Conservation (phyloP, 2,113 vertebrate species). For the Eonycteris spelaea region DNA sequence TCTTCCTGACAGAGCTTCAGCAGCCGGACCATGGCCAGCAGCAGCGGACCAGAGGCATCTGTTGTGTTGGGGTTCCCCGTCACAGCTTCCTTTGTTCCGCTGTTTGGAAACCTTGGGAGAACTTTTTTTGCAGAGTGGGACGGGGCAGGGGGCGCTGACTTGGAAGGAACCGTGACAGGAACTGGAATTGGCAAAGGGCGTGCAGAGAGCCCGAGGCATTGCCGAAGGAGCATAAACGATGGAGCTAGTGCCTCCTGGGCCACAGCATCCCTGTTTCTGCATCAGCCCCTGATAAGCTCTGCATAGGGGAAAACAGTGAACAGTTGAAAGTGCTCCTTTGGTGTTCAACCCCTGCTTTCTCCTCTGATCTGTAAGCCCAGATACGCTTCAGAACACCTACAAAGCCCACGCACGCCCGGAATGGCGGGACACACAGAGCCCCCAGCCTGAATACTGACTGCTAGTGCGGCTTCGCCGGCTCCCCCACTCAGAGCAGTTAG, state of each 20-base stretch:
- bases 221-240: not conserved
- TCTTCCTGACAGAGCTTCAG: not conserved
- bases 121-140: not conserved
- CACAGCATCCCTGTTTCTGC: not conserved
- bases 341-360: not conserved
- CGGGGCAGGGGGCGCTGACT: not conserved
- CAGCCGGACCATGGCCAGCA: no score
- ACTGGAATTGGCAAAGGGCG: not conserved
- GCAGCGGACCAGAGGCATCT: accelerated
- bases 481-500: not conserved
- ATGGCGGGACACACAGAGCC: accelerated
- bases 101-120: not conserved
- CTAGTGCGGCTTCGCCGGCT: not conserved
- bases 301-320: not conserved
- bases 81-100: not conserved
- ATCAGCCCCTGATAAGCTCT: not conserved
- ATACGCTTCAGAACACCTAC: not conserved
- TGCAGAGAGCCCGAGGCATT: not conserved
- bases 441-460: not conserved
- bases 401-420: accelerated
- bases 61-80: not conserved
- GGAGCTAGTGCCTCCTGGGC: not conserved
- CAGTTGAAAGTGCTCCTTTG: not conserved
- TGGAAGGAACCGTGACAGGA: not conserved
- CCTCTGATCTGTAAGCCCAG: not conserved